These are phyloP conservation scores for Oreohelix idahoensis DNA, from an alignment of 1,140 invertebrate genomes.

Conservation along the genomic window DNA sequence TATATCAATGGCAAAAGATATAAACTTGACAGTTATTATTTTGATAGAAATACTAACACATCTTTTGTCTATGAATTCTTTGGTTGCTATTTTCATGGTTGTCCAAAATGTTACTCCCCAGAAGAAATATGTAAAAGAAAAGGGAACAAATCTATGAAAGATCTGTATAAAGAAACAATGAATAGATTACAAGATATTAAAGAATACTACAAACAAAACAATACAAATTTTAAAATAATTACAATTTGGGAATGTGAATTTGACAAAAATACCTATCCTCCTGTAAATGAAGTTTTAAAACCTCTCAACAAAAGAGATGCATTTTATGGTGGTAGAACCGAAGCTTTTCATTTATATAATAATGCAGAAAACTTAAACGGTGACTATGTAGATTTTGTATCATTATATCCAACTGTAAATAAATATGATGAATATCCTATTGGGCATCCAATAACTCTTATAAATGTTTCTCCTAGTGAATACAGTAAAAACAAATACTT, in stretches of 20 bases:
- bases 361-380: not conserved
- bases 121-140: not conserved
- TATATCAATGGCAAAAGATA: too few relatives aligned
- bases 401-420: not conserved
- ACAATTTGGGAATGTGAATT: not conserved
- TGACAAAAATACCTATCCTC: not conserved
- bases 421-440: constrained; percentile 7
- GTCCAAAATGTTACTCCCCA: not conserved
- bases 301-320: constrained; percentile 1
- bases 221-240: not conserved
- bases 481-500: not conserved
- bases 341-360: constrained; percentile 3
- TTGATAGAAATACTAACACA: too few relatives aligned
- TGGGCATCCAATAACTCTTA: not conserved
- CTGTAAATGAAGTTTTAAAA: not conserved
- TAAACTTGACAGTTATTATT: too few relatives aligned
- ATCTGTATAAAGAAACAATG: not conserved
- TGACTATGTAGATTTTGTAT: not conserved
- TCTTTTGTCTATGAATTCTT: too few relatives aligned
- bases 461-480: not conserved
- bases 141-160: not conserved
- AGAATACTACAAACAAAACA: not conserved
- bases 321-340: not conserved
- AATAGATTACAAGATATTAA: not conserved
- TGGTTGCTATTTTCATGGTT: too few relatives aligned